A percentile compares a stretch with the other conserved stretches of the same genome.
These are phyloP conservation scores for Tetramorium alpestre DNA, from an alignment of 1,140 invertebrate species.

Conservation along the genomic window DNA sequence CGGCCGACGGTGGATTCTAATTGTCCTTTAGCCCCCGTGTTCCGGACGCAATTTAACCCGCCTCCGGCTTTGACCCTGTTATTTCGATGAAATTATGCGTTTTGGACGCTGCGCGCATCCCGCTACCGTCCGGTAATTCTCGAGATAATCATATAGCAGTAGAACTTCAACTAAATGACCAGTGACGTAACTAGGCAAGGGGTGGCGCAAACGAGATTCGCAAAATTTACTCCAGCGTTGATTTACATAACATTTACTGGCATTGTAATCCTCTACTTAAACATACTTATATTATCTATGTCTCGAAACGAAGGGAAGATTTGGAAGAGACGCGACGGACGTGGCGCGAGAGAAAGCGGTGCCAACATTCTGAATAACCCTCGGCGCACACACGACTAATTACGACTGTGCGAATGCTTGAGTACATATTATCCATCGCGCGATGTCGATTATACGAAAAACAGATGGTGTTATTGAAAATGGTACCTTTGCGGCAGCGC, in stretches of 20 bases:
- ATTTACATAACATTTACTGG: background rate
- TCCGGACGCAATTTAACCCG: constrained; percentile 43
- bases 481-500: background rate
- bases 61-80: constrained; percentile 51
- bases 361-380: background rate
- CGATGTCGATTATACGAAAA: background rate
- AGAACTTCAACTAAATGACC: constrained; percentile 31
- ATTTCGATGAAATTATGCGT: constrained; percentile 56
- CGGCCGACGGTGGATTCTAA: constrained; percentile 30
- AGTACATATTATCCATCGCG: background rate
- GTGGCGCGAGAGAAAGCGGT: background rate
- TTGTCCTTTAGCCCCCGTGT: constrained; percentile 35
- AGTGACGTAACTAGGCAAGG: background rate
- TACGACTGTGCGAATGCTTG: background rate
- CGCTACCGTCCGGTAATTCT: constrained; percentile 27
- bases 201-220: background rate
- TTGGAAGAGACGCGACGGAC: background rate
- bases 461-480: constrained; percentile 1
- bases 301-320: background rate
- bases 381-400: background rate
- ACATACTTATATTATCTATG: background rate
- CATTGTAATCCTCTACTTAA: background rate
- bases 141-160: constrained; percentile 36
- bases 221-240: constrained; percentile 1
- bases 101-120: constrained; percentile 35